These are phyloP conservation scores for Myioborus melanocephalus DNA, from an alignment of 2,797 vertebrate species.

Conservation along the genomic window DNA sequence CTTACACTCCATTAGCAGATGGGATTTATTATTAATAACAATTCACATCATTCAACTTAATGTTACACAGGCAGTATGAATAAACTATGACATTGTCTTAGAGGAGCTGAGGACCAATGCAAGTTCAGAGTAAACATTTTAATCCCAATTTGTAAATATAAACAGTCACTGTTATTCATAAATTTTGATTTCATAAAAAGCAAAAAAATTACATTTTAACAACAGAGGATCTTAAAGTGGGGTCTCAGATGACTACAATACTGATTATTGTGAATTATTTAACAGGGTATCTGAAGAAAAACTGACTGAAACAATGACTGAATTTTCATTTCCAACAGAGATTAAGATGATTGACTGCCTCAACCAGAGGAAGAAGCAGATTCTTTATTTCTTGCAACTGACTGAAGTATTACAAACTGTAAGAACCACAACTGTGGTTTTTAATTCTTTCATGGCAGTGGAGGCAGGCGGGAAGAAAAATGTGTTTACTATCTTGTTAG, in stretches of 20 bases:
- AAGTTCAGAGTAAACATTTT: background rate
- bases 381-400: background rate
- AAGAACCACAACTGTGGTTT: background rate
- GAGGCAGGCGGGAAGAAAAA: conserved; percentile 6
- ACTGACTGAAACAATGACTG: background rate
- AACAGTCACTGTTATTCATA: background rate
- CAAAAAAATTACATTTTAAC: background rate
- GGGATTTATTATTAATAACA: background rate
- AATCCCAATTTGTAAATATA: background rate
- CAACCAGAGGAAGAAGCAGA: background rate
- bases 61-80: background rate
- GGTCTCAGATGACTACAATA: background rate
- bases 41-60: background rate
- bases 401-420: background rate
- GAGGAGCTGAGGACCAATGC: background rate
- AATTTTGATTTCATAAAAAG: background rate
- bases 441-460: background rate
- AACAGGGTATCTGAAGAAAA: background rate
- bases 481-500: background rate
- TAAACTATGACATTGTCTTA: background rate
- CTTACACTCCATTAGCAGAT: background rate
- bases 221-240: background rate
- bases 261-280: background rate
- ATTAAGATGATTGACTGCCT: background rate
- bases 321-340: background rate